These are phyloP conservation scores for Heliothis subflexa DNA, from an alignment of 1,140 invertebrate species.

Conservation along the genomic window DNA sequence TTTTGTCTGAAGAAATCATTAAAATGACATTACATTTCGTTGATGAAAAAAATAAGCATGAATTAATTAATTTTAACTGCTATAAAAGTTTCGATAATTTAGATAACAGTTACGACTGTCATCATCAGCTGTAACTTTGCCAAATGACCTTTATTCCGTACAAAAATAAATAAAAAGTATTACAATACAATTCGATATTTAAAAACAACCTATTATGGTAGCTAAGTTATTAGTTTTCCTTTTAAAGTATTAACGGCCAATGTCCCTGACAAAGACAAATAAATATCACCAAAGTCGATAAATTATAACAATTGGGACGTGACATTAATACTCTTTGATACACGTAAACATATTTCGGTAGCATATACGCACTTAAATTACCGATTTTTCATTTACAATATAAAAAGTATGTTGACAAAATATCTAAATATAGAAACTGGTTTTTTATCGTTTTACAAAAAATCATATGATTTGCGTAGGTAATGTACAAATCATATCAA, in stretches of 20 bases:
- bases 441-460: no score
- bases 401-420: not conserved
- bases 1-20: no score
- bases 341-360: constrained; percentile 21
- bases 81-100: no score
- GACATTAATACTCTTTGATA: constrained; percentile 15
- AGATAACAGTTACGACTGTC: no score
- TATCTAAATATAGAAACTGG: no score
- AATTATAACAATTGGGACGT: constrained; percentile 19
- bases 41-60: no score
- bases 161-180: constrained; percentile 1
- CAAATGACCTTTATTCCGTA: no score
- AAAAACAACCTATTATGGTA: constrained; percentile 1
- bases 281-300: constrained; percentile 6
- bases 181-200: not conserved
- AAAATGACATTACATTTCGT: no score
- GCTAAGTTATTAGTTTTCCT: constrained; percentile 7
- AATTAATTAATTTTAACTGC: no score
- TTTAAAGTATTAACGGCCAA: not conserved
- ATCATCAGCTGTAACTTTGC: no score
- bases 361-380: not conserved
- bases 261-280: constrained; percentile 26
- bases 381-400: not conserved
- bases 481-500: no score
- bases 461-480: no score